Percentiles rank a stretch among this genome's conserved stretches.
Evolutionary conservation across 2,888 invertebrate species (phyloP).

Genomic region (Phanerotoma sp.): DNA sequence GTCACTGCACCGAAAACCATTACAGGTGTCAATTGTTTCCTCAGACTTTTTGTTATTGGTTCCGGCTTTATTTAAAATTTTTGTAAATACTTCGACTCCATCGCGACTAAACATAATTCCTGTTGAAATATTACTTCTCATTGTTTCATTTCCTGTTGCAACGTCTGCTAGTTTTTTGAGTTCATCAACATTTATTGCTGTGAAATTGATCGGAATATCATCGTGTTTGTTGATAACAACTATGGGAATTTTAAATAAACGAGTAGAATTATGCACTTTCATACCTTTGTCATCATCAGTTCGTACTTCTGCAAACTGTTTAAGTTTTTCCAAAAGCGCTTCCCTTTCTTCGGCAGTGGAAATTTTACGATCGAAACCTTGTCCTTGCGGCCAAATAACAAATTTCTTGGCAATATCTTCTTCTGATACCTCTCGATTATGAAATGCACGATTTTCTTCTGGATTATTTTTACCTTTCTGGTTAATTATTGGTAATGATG

Average conservation of each 20-base stretch:
- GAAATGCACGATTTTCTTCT: slow-evolving; percentile 37
- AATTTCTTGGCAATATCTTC: slow-evolving; percentile 9
- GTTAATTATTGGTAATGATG: slow-evolving; percentile 31
- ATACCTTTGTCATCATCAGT: slow-evolving; percentile 33
- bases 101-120: slow-evolving; percentile 64
- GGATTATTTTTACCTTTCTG: slow-evolving; percentile 13
- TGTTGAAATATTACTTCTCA: slow-evolving; percentile 48
- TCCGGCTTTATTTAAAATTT: slow-evolving; percentile 64
- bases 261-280: slow-evolving; percentile 4
- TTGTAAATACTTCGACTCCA: slow-evolving; percentile 68
- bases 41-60: slow-evolving; percentile 39
- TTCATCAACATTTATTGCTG: slow-evolving; percentile 40
- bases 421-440: neutral
- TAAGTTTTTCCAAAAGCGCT: slow-evolving; percentile 43
- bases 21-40: slow-evolving; percentile 54
- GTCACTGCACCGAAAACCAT: slow-evolving; percentile 63
- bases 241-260: neutral
- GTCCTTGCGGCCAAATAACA: slow-evolving; percentile 25
- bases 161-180: slow-evolving; percentile 49
- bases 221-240: neutral
- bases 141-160: slow-evolving; percentile 40
- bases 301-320: slow-evolving; percentile 44
- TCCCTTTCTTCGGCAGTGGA: slow-evolving; percentile 39
- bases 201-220: neutral
- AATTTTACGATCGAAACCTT: slow-evolving; percentile 47